phyloP scores from a whole-genome alignment of 1,140 invertebrate species.

The Pantala flavescens region DNA sequence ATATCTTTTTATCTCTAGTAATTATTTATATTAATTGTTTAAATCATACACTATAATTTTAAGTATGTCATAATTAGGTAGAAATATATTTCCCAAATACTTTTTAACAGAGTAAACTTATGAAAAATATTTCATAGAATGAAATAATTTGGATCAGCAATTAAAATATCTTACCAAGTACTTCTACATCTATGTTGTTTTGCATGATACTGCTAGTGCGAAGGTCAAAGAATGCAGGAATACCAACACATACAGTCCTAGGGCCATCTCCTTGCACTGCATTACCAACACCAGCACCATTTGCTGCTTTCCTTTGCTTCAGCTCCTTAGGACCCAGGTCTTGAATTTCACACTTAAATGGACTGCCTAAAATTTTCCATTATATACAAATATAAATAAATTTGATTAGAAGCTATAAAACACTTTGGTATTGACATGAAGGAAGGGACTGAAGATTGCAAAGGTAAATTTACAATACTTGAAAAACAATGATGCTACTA shows the following conservation, averaged over 20 bases:
- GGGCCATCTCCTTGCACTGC: conserved; percentile 40
- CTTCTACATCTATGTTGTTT: conserved; percentile 26
- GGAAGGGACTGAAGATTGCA: background rate
- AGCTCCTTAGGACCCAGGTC: conserved; percentile 35
- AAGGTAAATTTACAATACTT: background rate
- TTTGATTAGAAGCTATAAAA: conserved; percentile 15
- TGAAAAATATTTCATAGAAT: no score
- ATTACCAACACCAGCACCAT: conserved; percentile 23
- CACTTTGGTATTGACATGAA: no score
- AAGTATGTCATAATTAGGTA: no score
- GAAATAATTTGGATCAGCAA: no score
- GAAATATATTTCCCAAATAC: no score
- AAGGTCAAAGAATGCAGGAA: conserved; percentile 47
- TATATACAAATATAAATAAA: no score
- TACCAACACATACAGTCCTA: conserved; percentile 43
- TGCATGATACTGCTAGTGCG: conserved; percentile 38
- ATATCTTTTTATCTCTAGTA: no score
- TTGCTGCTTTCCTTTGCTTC: conserved; percentile 23
- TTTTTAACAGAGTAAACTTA: no score
- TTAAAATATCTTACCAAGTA: conserved; percentile 20
- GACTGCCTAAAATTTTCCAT: conserved; percentile 53
- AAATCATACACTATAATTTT: no score
- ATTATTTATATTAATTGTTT: no score
- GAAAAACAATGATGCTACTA: no score
- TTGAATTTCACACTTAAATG: conserved; percentile 60